Conservation (phyloP, 2,797 vertebrate species). For the Danio albolineatus region DNA sequence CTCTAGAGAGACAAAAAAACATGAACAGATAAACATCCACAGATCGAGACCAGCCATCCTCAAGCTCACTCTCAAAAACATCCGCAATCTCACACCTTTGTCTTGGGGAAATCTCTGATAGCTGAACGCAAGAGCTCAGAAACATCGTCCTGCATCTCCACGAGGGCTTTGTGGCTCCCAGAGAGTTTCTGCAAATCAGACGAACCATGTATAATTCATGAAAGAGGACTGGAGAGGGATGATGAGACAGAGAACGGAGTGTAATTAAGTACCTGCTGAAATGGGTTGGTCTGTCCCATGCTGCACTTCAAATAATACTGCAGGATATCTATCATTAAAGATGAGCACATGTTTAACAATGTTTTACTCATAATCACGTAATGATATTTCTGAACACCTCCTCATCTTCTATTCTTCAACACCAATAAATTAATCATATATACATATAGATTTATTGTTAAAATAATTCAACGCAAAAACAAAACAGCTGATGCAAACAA, state of each 20-base stretch:
- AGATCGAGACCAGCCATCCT: neutral
- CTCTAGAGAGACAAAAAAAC: slow-evolving; percentile 78
- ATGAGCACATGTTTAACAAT: neutral
- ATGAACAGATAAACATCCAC: slow-evolving; percentile 38
- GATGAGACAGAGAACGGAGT: neutral
- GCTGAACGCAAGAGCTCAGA: slow-evolving; percentile 87
- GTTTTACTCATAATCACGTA: neutral
- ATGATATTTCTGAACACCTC: neutral
- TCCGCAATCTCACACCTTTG: slow-evolving; percentile 80
- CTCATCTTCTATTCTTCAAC: neutral
- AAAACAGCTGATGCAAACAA: slow-evolving; percentile 18
- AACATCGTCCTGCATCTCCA: slow-evolving; percentile 97
- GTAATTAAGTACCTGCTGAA: slow-evolving; percentile 87
- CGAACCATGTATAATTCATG: slow-evolving; percentile 16
- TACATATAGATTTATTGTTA: neutral
- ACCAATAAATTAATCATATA: neutral
- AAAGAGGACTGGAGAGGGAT: slow-evolving; percentile 4
- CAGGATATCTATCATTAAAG: slow-evolving; percentile 83
- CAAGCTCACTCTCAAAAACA: neutral
- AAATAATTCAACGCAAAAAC: neutral
- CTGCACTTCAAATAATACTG: slow-evolving; percentile 93
- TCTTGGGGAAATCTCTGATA: slow-evolving; percentile 83
- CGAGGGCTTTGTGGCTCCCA: slow-evolving; percentile 94
- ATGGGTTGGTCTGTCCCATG: slow-evolving; percentile 87
- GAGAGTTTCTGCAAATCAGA: slow-evolving; percentile 89